Base-by-base conservation (phyloP, 92 coral and sea anemone genomes). In the Meandrina meandrites region DNA sequence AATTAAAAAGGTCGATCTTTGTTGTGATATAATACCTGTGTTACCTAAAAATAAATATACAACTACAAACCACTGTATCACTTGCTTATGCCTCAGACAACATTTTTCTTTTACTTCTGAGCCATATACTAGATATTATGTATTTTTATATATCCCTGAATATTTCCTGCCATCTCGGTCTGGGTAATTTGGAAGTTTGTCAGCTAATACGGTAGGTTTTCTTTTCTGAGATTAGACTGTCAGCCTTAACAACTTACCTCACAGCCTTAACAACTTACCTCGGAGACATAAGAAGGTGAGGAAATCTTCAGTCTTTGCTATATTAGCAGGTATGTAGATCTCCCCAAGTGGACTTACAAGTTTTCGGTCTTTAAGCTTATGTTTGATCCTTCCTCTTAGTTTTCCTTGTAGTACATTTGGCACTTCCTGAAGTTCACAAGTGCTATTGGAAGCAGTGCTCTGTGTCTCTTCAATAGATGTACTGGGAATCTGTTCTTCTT, bases 261-360 rank as follows among this genome's bases (percentile, higher is more conserved):
- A n/a, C n/a, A n/a, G n/a, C n/a, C n/a, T n/a, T n/a, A 21, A 21
- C n/a, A 17, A 85, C 87, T 69, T 82, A 97, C 99, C 99, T 88
- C 99, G 86, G 16, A 97, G 91, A 75, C 99, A 97, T 75, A 97
- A 95, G 78, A 97, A 97, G 21, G 93, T 91, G 32, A 97, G 93
- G 86, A 97, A 97, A 87, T 97, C 98, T 86, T 97, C 99, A 12
- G 99, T 94, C 86, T 95, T 97, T 76, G 96, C 99, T 83, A 94
- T 84, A 47, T 92, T 94, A 53, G 94, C 86, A 57, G 90, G 94
- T 54, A 87, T 36, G 84, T 79, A 78, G 64, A 81, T 76, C 62
- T 58, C 86, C 51, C 90, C 94, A 47, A 79, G 90, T 67, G 91
- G 93, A 32, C 21, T 76, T 22, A 76, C 88, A 31, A 84, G 87